Conservation (phyloP, 1,140 invertebrate genomes). For the Lepidotrigona ventralis region DNA sequence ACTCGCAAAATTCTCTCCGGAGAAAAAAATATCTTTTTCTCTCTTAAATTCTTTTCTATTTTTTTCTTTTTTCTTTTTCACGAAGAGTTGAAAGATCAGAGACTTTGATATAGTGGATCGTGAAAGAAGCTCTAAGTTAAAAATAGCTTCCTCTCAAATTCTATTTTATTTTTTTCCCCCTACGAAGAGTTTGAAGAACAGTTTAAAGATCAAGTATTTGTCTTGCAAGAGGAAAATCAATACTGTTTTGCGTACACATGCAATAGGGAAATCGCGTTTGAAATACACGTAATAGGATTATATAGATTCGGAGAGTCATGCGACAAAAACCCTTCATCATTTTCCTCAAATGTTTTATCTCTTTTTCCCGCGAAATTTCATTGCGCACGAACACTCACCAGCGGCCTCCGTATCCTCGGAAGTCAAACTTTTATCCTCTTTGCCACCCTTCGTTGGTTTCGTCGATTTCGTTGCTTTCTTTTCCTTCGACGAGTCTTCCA, state of each 20-base stretch:
- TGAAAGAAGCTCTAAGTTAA: background rate
- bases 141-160: background rate
- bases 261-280: no score
- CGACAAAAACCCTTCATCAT: background rate
- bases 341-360: background rate
- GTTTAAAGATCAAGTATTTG: no score
- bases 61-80: background rate
- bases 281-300: no score
- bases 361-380: background rate
- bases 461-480: conserved; percentile 28
- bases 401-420: background rate
- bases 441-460: conserved; percentile 20
- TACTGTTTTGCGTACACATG: no score
- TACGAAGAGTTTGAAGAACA: background rate
- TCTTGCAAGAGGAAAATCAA: no score
- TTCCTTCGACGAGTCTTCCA: conserved; percentile 55
- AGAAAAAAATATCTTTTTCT: background rate
- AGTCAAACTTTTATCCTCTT: conserved; percentile 31
- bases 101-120: background rate
- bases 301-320: no score
- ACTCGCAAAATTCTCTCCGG: background rate
- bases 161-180: background rate
- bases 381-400: background rate
- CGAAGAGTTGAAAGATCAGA: background rate
- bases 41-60: background rate